Evolutionary conservation across 1,140 invertebrate species (phyloP).

Genomic region (Marisa cornuarietis): DNA sequence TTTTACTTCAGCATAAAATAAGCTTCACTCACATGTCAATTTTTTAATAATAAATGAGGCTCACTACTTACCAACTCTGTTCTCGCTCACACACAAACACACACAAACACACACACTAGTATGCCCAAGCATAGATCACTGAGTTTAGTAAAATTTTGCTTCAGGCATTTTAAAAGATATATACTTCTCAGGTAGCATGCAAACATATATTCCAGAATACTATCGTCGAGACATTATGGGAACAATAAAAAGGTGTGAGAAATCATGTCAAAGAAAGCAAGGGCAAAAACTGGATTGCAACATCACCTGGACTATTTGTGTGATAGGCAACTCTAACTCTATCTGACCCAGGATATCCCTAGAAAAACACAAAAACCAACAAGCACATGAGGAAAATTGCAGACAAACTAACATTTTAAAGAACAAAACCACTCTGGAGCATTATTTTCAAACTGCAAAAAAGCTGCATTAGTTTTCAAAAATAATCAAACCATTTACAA

Average conservation of each 20-base stretch:
- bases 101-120: background rate
- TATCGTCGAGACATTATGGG: background rate
- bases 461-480: no score
- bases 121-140: background rate
- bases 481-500: no score
- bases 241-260: background rate
- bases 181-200: background rate
- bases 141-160: background rate
- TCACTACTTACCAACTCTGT: no score
- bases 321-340: slow-evolving; percentile 97
- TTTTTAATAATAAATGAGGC: no score
- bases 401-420: no score
- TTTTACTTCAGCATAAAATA: no score
- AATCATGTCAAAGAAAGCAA: background rate
- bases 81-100: background rate
- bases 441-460: no score
- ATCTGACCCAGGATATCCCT: slow-evolving; percentile 91
- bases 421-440: no score
- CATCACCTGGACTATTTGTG: slow-evolving; percentile 92
- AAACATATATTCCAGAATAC: background rate
- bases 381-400: background rate
- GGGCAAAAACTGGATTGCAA: slow-evolving; percentile 2
- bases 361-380: slow-evolving; percentile 38
- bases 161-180: background rate
- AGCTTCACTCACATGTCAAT: no score